Percentiles rank a stretch among this genome's conserved stretches.
Evolutionary conservation across 2,113 vertebrate species (phyloP).

Genomic region (Potamarius usumacintae): DNA sequence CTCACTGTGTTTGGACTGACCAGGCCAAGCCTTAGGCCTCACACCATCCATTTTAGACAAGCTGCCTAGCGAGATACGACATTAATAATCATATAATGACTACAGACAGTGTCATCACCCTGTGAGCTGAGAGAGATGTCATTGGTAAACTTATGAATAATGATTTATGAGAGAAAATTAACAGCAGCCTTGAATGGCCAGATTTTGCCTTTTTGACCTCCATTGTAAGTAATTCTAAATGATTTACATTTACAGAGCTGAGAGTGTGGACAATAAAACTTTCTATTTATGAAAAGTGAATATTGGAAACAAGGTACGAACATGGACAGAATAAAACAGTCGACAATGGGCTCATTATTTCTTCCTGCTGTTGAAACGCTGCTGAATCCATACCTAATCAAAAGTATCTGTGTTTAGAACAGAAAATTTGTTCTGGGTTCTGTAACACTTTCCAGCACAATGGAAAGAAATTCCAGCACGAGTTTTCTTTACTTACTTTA

Average conservation of each 20-base stretch:
- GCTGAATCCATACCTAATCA: not conserved
- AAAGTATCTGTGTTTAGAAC: too few species aligned
- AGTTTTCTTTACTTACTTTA: too few species aligned
- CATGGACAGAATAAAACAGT: not conserved
- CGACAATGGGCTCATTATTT: not conserved
- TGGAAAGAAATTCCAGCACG: too few species aligned
- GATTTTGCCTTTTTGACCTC: conserved; percentile 55
- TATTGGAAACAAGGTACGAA: not conserved
- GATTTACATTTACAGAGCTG: not conserved
- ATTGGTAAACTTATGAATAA: conserved; percentile 67
- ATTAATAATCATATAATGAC: conserved; percentile 73
- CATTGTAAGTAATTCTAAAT: conserved; percentile 59
- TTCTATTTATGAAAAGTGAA: not conserved
- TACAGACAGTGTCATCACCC: conserved; percentile 60
- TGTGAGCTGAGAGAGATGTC: conserved; percentile 63
- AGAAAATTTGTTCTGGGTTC: not conserved
- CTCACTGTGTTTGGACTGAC: conserved; percentile 67
- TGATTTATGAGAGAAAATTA: conserved; percentile 62
- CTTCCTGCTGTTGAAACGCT: not conserved
- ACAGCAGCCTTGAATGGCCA: conserved; percentile 60
- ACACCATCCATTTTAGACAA: conserved; percentile 74
- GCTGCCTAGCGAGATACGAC: conserved; percentile 67
- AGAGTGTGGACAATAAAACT: too few species aligned
- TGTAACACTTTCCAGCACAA: not conserved
- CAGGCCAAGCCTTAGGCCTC: conserved; percentile 60